Evolutionary conservation across 2,888 invertebrate species (phyloP), one percentile per base, ranked within the genome.

Genomic region (Ecliptopera silaceata): DNA sequence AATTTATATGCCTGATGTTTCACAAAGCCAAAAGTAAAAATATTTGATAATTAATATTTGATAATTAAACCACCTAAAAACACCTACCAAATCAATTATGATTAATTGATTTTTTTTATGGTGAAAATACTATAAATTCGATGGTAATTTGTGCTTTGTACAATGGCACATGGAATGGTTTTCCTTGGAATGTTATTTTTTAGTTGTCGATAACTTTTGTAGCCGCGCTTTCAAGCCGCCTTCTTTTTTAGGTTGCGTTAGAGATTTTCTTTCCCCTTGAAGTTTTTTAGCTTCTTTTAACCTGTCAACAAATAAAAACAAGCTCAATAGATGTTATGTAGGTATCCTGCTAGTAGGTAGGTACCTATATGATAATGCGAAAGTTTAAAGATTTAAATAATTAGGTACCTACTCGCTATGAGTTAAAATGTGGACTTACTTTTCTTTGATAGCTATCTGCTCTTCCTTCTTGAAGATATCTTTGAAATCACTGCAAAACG

Each of bases 391-490:
- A 26, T 22, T 6, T 4, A 4, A 26, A 26, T 6, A 26, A 1
- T 26, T 22, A 22, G 22, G 26, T 26, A 26, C 22, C 22, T 26
- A 26, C 26, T n/a, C n/a, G n/a, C n/a, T n/a, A n/a, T n/a, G n/a
- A 26, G 26, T 2, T 26, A 36, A 15, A 15, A 36, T 36, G 15
- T 10, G 13, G 3, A 83, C 93, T 91, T 88, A 97, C 96, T 95
- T 95, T 86, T 96, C 96, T 86, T 97, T 97, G 61, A 95, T 93
- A 43, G 97, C 93, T 68, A 94, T 92, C 69, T 96, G 95, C 69
- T 97, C 95, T 81, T 98, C 98, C 74, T 96, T 97, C 74, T 98
- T 98, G 95, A 96, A 98, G 69, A 97, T 96, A 78, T 97, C 97
- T 86, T 98, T 98, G 79, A 98, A 98, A 83, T 99, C 98, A 56